These are phyloP conservation scores for Bucco capensis DNA, from an alignment of 2,113 vertebrate species.

Conservation along the genomic window DNA sequence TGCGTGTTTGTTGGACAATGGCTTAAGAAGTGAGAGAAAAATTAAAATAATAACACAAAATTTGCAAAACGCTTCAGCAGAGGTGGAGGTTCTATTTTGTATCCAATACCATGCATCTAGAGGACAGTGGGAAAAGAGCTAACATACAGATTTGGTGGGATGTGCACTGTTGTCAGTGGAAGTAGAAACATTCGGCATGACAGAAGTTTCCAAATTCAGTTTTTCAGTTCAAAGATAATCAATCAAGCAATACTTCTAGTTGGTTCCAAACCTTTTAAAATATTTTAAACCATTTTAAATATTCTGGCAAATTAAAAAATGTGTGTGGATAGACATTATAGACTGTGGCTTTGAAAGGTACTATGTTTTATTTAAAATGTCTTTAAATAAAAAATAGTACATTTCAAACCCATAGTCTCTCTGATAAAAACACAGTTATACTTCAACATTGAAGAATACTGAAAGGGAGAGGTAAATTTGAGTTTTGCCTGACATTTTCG, in stretches of 20 bases:
- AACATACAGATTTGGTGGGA: too few species aligned
- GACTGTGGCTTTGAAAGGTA: too few species aligned
- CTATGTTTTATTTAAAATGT: too few species aligned
- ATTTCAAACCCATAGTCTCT: not conserved
- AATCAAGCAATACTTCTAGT: not conserved
- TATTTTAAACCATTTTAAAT: not conserved
- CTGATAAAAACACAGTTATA: not conserved
- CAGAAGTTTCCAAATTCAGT: not conserved
- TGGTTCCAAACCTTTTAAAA: not conserved
- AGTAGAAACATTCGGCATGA: not conserved
- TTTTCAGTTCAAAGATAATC: not conserved
- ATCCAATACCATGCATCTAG: not conserved
- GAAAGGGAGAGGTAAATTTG: not conserved
- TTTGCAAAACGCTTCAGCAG: not conserved
- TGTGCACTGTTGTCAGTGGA: not conserved
- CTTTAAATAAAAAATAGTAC: not conserved
- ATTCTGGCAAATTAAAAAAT: not conserved
- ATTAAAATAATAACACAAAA: not conserved
- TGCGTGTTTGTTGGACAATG: not conserved
- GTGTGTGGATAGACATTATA: too few species aligned
- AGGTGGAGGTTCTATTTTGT: not conserved
- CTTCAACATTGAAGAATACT: not conserved
- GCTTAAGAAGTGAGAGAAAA: not conserved
- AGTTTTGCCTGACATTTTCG: not conserved
- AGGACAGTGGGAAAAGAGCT: not conserved